Base-by-base conservation (phyloP, 2,888 invertebrate genomes). In the Dendrolimus houi region DNA sequence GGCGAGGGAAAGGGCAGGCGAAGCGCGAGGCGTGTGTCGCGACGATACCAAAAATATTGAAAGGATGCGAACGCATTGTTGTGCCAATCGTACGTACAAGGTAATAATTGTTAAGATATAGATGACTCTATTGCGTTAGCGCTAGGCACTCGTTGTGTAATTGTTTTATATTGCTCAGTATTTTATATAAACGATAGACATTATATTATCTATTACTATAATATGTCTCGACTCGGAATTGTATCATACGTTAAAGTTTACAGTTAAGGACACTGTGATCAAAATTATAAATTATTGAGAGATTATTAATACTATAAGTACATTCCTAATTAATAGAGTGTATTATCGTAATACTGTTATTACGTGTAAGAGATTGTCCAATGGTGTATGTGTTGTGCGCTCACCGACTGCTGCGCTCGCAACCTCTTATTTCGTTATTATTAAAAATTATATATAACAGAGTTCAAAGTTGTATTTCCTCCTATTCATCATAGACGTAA, bases 281-380 rank as follows among this genome's bases (percentile, higher is more conserved):
- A 85, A 89, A 89, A 89, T 90, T 90, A 89, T 89, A 87, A 88
- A 90, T 86, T 89, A 89, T 87, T 88, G 87, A 90, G 87, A 90
- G 88, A 89, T 89, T 90, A 87, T 88, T 83, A 86, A 81, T 75
- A 87, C 80, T 85, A 78, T 89, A 89, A 86, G 84, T 85, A 90
- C 88, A 90, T 88, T 89, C 89, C 89, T 88, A 87, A 84, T 75
- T 69, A 79, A 82, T 84, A 87, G 81, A 85, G 83, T 79, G 83
- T 85, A 83, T 83, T 81, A 84, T 83, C 81, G 75, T 83, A 84
- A 85, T 84, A 85, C 86, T 85, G 81, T 47, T 47, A 47, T 47
- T 47, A 47, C 47, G 47, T 47, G 47, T 76, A 77, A 77, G 74
- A 79, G 76, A 78, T 83, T 84, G 83, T 85, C 83, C 82, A 78